Conservation (phyloP, 30 jellyfish, hydroid and myxozoan species). For the Chironex yamaguchii region DNA sequence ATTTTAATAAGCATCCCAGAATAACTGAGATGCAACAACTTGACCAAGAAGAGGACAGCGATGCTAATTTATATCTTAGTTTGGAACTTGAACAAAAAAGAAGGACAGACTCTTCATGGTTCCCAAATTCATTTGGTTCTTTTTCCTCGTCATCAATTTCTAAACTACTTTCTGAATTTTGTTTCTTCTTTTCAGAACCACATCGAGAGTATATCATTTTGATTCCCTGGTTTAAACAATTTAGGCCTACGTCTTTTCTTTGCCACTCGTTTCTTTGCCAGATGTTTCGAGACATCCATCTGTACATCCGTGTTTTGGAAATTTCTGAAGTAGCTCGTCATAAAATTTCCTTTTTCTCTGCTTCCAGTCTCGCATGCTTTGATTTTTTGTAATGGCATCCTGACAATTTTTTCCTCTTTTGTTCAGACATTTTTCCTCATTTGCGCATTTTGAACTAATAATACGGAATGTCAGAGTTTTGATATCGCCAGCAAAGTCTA, state of each 20-base stretch:
- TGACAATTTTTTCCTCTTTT: not conserved
- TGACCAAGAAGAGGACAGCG: too few species aligned
- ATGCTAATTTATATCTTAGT: too few species aligned
- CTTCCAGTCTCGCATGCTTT: conserved; percentile 1
- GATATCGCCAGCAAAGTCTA: not conserved
- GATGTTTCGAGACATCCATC: not conserved
- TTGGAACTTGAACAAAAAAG: too few species aligned
- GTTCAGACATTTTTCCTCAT: not conserved
- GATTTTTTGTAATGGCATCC: not conserved
- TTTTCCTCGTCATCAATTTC: not conserved
- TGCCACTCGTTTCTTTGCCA: not conserved
- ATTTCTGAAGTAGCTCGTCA: not conserved
- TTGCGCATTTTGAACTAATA: not conserved
- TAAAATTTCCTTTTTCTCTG: not conserved
- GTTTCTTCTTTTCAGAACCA: not conserved
- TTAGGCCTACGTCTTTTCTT: not conserved
- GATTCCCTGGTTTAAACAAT: not conserved
- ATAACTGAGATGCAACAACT: too few species aligned
- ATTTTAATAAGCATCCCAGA: too few species aligned
- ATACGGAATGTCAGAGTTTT: not conserved
- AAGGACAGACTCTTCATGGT: too few species aligned
- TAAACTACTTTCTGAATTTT: not conserved
- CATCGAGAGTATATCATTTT: not conserved
- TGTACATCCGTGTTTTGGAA: not conserved
- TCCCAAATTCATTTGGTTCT: not conserved